phyloP scores from a whole-genome alignment of 2,888 invertebrate species.

The Phrixothrix hirtus region DNA sequence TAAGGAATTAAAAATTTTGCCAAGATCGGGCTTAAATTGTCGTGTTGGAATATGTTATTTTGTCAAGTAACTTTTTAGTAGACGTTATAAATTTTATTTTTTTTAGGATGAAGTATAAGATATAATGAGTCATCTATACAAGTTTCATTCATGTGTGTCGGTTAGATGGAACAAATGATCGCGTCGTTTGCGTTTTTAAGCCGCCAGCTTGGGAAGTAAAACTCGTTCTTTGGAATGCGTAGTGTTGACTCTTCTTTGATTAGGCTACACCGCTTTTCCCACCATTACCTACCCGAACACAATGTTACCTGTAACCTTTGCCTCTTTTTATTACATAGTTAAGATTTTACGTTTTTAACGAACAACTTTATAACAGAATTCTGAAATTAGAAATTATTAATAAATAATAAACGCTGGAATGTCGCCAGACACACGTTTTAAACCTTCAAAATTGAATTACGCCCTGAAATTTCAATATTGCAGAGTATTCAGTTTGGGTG shows the following conservation, averaged over 20 bases:
- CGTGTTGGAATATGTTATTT: too few species aligned
- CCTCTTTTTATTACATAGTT: not conserved
- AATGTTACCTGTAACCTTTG: conserved; percentile 2
- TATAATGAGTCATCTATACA: conserved; percentile 2
- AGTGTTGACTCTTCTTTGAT: conserved; percentile 23
- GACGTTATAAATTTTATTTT: too few species aligned
- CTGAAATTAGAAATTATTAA: too few species aligned
- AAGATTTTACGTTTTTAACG: too few species aligned
- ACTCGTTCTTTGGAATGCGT: conserved; percentile 20
- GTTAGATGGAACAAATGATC: conserved; percentile 4
- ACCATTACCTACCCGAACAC: conserved; percentile 24
- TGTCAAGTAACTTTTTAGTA: too few species aligned
- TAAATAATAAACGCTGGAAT: too few species aligned
- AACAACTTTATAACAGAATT: too few species aligned
- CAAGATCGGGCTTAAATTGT: too few species aligned
- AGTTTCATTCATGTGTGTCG: conserved; percentile 22
- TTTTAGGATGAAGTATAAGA: too few species aligned
- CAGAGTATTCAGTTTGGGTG: not conserved
- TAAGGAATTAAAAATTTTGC: too few species aligned
- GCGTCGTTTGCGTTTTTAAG: conserved; percentile 7
- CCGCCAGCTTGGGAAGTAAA: conserved; percentile 18
- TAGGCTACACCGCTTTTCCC: conserved; percentile 21
- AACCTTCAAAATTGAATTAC: not conserved
- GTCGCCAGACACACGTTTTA: too few species aligned
- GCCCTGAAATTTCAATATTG: not conserved